Conservation (phyloP, 2,113 vertebrate genomes). For the Equus quagga region DNA sequence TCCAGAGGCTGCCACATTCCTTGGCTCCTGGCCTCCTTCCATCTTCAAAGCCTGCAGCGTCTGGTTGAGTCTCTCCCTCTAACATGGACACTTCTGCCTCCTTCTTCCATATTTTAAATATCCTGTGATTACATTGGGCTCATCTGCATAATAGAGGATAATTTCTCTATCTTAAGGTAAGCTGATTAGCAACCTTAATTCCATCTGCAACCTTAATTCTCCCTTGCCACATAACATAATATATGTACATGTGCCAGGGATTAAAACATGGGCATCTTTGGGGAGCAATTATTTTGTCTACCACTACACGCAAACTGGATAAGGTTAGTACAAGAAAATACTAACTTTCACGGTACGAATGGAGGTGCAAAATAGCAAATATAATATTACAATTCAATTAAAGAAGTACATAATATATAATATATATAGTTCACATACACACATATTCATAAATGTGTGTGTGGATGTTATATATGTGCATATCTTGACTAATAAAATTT, state of each 20-base stretch:
- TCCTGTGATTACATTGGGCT: neutral
- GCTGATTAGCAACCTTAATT: neutral
- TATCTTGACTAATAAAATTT: neutral
- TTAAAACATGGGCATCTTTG: neutral
- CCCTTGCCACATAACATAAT: neutral
- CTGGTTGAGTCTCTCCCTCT: neutral
- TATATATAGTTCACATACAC: neutral
- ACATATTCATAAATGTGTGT: neutral
- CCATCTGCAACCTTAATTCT: neutral
- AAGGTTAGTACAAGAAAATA: neutral
- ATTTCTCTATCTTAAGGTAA: neutral
- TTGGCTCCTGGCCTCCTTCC: neutral
- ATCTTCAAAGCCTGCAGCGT: neutral
- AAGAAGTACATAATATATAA: neutral
- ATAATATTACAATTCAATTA: neutral
- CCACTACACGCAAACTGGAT: neutral
- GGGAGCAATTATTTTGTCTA: neutral
- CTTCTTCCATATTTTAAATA: neutral
- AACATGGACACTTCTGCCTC: neutral
- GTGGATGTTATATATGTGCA: neutral
- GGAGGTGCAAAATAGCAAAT: neutral
- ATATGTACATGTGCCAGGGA: neutral
- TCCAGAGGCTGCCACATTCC: neutral
- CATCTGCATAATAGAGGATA: neutral
- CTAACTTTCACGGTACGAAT: neutral